These are phyloP conservation scores for Polyploca ridens DNA, from an alignment of 2,888 invertebrate genomes.

Conservation along the genomic window DNA sequence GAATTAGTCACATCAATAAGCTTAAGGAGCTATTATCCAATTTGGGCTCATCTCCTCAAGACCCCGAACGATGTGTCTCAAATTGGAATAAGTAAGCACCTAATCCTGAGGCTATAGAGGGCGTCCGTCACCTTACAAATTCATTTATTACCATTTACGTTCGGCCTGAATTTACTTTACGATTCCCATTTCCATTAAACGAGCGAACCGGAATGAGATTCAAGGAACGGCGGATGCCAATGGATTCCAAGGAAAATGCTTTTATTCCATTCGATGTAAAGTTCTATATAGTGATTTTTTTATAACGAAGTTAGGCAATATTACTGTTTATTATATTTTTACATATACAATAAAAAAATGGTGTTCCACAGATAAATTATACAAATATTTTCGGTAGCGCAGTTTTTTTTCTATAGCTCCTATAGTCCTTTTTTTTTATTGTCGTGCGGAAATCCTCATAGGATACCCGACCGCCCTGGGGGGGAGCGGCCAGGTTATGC, in stretches of 20 bases:
- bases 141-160: slow-evolving; percentile 43
- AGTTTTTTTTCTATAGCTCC: too few relatives aligned
- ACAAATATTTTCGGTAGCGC: too few relatives aligned
- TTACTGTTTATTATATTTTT: too few relatives aligned
- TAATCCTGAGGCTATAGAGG: slow-evolving; percentile 32
- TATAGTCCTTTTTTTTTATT: too few relatives aligned
- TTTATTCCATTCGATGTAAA: slow-evolving; percentile 43
- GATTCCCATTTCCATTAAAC: slow-evolving; percentile 59
- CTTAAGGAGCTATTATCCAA: slow-evolving; percentile 36
- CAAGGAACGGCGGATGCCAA: slow-evolving; percentile 29
- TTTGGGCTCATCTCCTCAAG: slow-evolving; percentile 24
- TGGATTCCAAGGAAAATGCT: slow-evolving; percentile 44
- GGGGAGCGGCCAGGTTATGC: too few relatives aligned
- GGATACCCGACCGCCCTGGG: too few relatives aligned
- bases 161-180: slow-evolving; percentile 60
- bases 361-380: too few relatives aligned
- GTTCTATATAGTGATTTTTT: slow-evolving; percentile 5
- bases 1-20: slow-evolving; percentile 16
- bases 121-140: slow-evolving; percentile 48
- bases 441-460: too few relatives aligned
- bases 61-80: slow-evolving; percentile 27
- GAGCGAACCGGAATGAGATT: slow-evolving; percentile 41
- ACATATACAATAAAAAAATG: too few relatives aligned
- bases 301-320: background rate
- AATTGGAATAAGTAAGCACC: slow-evolving; percentile 32